Percentiles rank a stretch among this genome's conserved stretches.
phyloP scores from a whole-genome alignment of 2,113 vertebrate genomes.

The Gambusia affinis region DNA sequence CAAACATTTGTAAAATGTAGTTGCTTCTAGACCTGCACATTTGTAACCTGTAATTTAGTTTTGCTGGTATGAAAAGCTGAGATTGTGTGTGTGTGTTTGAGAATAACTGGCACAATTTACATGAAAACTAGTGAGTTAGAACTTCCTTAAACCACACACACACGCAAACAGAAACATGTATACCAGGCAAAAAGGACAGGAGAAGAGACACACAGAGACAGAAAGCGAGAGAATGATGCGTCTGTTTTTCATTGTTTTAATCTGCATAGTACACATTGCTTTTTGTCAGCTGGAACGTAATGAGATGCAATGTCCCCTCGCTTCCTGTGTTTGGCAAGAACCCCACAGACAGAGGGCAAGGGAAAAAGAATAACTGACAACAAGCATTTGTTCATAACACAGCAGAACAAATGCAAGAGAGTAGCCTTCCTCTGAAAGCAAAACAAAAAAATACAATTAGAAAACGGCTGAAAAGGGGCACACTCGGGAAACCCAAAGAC shows the following conservation, averaged over 20 bases:
- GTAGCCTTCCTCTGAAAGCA: constrained; percentile 40
- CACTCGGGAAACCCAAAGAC: constrained; percentile 10
- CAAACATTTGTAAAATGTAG: neutral
- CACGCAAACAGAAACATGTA: constrained; percentile 27
- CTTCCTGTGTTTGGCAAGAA: constrained; percentile 63
- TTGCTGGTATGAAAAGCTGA: constrained; percentile 11
- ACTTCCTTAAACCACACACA: constrained; percentile 12
- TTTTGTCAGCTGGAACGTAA: constrained; percentile 71
- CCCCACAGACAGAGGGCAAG: constrained; percentile 58
- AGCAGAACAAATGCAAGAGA: constrained; percentile 61
- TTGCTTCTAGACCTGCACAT: constrained; percentile 27
- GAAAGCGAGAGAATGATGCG: constrained; percentile 27
- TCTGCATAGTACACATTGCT: constrained; percentile 62
- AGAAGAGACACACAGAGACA: constrained; percentile 24
- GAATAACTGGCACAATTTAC: neutral
- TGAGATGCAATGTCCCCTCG: constrained; percentile 52
- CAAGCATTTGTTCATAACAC: constrained; percentile 62
- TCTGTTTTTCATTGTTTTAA: constrained; percentile 60
- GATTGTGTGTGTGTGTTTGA: neutral
- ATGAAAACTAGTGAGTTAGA: neutral
- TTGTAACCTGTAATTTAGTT: constrained; percentile 5
- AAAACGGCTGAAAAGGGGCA: constrained; percentile 13
- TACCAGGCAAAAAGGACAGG: constrained; percentile 19
- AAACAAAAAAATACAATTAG: constrained; percentile 38
- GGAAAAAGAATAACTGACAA: constrained; percentile 54